A percentile compares a stretch with the other conserved stretches of the same genome.
phyloP scores from a whole-genome alignment of 2,797 vertebrate species.

The Phrynocephalus guinanensis region DNA sequence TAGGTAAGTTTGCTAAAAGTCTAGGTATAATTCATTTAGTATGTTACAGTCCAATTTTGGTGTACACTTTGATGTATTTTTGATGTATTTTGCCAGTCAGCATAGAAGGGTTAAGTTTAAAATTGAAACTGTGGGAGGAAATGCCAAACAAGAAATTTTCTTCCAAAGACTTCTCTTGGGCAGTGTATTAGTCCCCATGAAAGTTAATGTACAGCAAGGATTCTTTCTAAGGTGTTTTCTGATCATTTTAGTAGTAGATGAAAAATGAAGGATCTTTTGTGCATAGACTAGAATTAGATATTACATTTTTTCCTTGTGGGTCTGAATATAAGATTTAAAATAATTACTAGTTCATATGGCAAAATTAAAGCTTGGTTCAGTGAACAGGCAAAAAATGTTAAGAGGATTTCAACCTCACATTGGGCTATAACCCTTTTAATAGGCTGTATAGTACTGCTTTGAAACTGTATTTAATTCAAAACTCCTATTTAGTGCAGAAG shows the following conservation, averaged over 20 bases:
- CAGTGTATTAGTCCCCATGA: background rate
- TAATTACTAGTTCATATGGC: no score
- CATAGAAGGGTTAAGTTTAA: background rate
- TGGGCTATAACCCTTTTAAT: background rate
- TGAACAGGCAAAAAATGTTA: background rate
- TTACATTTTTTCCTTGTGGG: slow-evolving; percentile 20
- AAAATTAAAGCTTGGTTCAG: background rate
- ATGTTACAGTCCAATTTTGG: background rate
- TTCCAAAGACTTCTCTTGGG: background rate
- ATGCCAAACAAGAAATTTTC: background rate
- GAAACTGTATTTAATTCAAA: background rate
- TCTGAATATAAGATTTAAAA: background rate
- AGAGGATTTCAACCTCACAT: background rate
- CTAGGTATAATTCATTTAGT: background rate
- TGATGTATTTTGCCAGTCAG: background rate
- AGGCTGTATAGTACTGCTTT: background rate
- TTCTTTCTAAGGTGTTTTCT: background rate
- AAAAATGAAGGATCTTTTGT: slow-evolving; percentile 34
- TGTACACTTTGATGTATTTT: background rate
- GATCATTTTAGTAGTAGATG: slow-evolving; percentile 52
- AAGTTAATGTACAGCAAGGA: background rate
- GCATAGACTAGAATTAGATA: background rate
- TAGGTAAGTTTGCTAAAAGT: background rate
- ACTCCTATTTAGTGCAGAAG: background rate
- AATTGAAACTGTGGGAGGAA: background rate